Conservation (phyloP, 2,113 vertebrate genomes). For the Triplophysa rosa region DNA sequence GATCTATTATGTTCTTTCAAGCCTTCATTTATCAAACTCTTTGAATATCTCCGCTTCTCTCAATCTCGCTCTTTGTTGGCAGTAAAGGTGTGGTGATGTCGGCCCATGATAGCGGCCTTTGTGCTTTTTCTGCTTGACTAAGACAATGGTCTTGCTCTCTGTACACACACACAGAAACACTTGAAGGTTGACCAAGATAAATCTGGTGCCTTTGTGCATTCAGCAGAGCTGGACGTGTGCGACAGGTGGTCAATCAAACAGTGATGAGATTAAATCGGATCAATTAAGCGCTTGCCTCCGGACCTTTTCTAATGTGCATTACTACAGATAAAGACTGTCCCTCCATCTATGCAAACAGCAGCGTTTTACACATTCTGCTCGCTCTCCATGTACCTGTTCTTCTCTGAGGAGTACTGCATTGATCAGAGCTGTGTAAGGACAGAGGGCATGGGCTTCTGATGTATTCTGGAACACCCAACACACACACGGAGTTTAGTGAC, state of each 20-base stretch:
- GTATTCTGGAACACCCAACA: conserved; percentile 56
- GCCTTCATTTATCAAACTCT: conserved; percentile 20
- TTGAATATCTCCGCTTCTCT: neutral
- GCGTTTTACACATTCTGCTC: conserved; percentile 20
- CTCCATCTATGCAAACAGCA: conserved; percentile 53
- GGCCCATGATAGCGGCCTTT: conserved; percentile 28
- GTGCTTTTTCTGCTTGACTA: conserved; percentile 38
- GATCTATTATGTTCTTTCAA: neutral
- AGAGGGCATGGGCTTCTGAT: neutral
- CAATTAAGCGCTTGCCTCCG: conserved; percentile 70
- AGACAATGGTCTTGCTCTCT: conserved; percentile 25
- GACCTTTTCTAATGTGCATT: conserved; percentile 58
- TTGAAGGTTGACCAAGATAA: conserved; percentile 46
- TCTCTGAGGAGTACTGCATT: conserved; percentile 9
- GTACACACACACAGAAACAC: neutral
- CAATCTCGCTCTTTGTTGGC: conserved; percentile 20
- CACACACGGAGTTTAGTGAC: conserved; percentile 53
- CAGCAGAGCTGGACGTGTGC: conserved; percentile 22
- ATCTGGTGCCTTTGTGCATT: conserved; percentile 51
- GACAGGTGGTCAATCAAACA: conserved; percentile 74
- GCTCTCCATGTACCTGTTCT: neutral
- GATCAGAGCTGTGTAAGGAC: neutral
- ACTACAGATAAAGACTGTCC: conserved; percentile 59
- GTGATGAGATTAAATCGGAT: conserved; percentile 73
- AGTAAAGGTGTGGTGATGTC: conserved; percentile 15